Evolutionary conservation across 92 coral and sea anemone species (phyloP), one percentile per base, ranked within the genome.

Genomic region (Parazoanthus darwini): DNA sequence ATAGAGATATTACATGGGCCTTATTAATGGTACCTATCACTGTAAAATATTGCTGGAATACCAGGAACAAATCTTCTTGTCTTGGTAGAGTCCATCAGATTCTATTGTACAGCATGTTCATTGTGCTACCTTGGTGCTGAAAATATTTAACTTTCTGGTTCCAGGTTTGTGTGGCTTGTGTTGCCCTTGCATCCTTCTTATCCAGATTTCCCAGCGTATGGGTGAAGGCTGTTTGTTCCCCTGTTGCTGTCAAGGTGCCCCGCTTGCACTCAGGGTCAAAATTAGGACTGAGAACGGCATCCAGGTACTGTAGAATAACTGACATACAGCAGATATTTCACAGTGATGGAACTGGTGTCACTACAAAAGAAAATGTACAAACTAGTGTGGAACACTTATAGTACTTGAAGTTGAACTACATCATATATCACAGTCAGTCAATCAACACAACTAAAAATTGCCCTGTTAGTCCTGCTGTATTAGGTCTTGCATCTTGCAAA

Each of bases 201-300:
- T 91, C 75, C 86, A 89, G 77, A 44, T 91, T 25, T 91, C 93
- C 43, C 93, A 91, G 81, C 93, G 93, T 18, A 88, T 91, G 93
- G 93, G 93, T 42, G 93, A 91, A 77, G 93, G 93, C 15, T 91
- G 93, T 51, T 82, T 80, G 76, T 91, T 91, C 85, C 93, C 93
- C 44, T 70, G 89, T 29, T 91, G 88, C 54, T 91, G 93, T 33
- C 93, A 72, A 44, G 93, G 93, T 56, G 93, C 93, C 9, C 48
- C 89, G 6, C 90, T 91, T 16, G 93, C 93, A 76, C 85, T 91
- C 86, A 89, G 93, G 54, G 90, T 88, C 68, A 91, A 91, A 56
- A 20, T 91, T 22, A 91, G 93, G 70, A 65, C 93, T 29, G 93
- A 91, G 71, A 91, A 91, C 18, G 54, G 46, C 74, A 91, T 91